phyloP scores from a whole-genome alignment of 1,140 invertebrate species.

The Carposina sasakii region DNA sequence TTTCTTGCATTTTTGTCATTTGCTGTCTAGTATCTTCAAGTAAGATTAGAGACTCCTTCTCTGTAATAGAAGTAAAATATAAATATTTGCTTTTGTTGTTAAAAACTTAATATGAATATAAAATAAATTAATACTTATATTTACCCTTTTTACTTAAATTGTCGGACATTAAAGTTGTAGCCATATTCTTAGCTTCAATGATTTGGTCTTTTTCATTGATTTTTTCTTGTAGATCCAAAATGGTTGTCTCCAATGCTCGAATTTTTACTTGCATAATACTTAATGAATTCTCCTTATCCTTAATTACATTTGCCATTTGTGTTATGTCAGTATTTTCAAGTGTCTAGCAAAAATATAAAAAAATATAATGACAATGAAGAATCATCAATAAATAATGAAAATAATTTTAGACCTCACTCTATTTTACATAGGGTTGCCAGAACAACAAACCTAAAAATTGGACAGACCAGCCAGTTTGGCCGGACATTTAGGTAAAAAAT shows the following conservation, averaged over 20 bases:
- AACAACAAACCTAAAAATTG: too few species aligned
- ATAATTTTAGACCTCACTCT: too few species aligned
- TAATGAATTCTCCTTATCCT: slow-evolving; percentile 61
- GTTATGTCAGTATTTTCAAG: slow-evolving; percentile 36
- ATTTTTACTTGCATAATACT: slow-evolving; percentile 72
- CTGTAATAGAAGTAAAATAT: slow-evolving; percentile 39
- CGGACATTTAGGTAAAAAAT: too few species aligned
- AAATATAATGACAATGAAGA: too few species aligned
- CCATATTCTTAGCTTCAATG: slow-evolving; percentile 87
- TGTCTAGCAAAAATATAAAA: too few species aligned
- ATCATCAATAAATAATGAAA: too few species aligned
- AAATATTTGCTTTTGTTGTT: slow-evolving; percentile 5
- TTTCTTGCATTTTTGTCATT: slow-evolving; percentile 86
- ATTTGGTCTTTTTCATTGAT: slow-evolving; percentile 90
- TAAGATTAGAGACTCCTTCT: slow-evolving; percentile 79
- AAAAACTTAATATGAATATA: slow-evolving; percentile 7
- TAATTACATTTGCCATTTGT: slow-evolving; percentile 47
- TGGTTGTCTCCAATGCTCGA: slow-evolving; percentile 76
- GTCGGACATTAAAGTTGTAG: slow-evolving; percentile 84
- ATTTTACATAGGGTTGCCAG: too few species aligned
- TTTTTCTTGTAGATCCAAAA: slow-evolving; percentile 83
- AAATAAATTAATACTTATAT: slow-evolving; percentile 12
- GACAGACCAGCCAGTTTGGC: too few species aligned
- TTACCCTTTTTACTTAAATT: slow-evolving; percentile 80
- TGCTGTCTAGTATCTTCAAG: slow-evolving; percentile 85